Percentiles rank a stretch among this genome's conserved stretches.
Conservation (phyloP, 2,888 invertebrate species). For the Ornithoptera alexandrae region DNA sequence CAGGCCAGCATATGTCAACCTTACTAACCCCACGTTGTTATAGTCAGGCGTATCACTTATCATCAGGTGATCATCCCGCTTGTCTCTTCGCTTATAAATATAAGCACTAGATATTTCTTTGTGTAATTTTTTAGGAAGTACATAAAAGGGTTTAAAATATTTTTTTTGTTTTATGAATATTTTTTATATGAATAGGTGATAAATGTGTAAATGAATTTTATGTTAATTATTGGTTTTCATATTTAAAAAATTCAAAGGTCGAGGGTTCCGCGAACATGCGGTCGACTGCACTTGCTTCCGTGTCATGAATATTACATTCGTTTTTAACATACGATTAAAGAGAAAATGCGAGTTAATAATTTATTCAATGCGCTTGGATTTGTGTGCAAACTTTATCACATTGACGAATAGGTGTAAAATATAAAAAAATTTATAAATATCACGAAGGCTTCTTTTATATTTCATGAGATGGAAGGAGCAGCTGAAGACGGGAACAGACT, state of each 20-base stretch:
- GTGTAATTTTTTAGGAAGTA: too few species aligned
- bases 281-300: conserved; percentile 6
- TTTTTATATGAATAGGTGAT: background rate
- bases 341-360: background rate
- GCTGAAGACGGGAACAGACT: background rate
- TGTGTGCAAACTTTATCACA: background rate
- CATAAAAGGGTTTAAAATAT: too few species aligned
- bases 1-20: too few species aligned
- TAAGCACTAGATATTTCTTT: too few species aligned
- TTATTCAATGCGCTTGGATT: conserved; percentile 3
- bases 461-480: too few species aligned
- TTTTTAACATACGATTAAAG: conserved; percentile 14
- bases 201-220: background rate
- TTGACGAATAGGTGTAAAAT: background rate
- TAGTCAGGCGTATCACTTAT: too few species aligned
- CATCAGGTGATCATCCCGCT: too few species aligned
- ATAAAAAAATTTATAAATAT: background rate
- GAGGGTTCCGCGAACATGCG: background rate
- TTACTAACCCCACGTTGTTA: too few species aligned
- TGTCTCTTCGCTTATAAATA: too few species aligned
- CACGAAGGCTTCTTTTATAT: background rate
- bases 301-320: conserved; percentile 6
- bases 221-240: conserved; percentile 11
- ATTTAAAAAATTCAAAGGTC: conserved; percentile 11
- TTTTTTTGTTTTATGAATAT: background rate